Evolutionary conservation across 2,113 vertebrate genomes (phyloP).

Genomic region (Trematomus loennbergii): DNA sequence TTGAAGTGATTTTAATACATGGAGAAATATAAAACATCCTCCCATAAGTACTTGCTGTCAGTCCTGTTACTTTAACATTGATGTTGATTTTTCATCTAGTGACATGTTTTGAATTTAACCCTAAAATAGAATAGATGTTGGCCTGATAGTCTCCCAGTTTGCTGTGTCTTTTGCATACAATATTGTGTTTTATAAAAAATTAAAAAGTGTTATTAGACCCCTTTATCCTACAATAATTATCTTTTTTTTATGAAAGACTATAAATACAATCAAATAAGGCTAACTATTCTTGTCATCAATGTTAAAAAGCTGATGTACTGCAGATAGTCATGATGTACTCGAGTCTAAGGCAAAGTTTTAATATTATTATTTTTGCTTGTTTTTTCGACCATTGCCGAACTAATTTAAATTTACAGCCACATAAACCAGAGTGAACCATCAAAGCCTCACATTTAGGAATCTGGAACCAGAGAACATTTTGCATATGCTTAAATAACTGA

Average conservation of each 20-base stretch:
- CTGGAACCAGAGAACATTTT: neutral
- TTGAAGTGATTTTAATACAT: slow-evolving; percentile 5
- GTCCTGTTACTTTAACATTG: neutral
- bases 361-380: too few relatives aligned
- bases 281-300: too few relatives aligned
- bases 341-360: too few relatives aligned
- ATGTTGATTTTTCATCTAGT: neutral
- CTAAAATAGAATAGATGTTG: neutral
- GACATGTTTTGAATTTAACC: neutral
- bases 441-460: neutral
- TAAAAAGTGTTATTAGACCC: too few relatives aligned
- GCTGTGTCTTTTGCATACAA: neutral
- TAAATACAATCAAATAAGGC: too few relatives aligned
- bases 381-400: too few relatives aligned
- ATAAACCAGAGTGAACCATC: neutral
- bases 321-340: too few relatives aligned
- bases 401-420: neutral
- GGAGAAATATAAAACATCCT: slow-evolving; percentile 1
- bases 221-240: neutral
- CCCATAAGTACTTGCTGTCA: neutral
- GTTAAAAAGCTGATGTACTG: neutral
- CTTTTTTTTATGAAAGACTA: neutral
- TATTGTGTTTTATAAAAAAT: too few relatives aligned
- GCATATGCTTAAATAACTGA: neutral
- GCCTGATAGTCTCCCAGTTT: neutral